Evolutionary conservation across 2,888 invertebrate species (phyloP).

Genomic region (Drosophila cyrtoloma): DNA sequence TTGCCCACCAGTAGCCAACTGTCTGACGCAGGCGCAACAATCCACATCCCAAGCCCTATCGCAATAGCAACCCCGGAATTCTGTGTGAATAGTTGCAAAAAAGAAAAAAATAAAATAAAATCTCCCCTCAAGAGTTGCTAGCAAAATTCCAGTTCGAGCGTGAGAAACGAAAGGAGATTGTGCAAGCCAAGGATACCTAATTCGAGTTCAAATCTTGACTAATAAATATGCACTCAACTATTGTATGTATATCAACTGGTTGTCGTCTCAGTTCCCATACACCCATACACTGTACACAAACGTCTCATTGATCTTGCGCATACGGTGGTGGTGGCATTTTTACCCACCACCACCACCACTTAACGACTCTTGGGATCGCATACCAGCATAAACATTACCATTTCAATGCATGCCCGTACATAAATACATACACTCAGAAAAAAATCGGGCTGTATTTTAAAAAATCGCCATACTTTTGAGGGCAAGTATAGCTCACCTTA

Average conservation of each 20-base stretch:
- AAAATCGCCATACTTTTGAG: neutral
- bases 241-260: constrained; percentile 62
- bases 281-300: constrained; percentile 13
- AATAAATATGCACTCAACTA: constrained; percentile 11
- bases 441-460: neutral
- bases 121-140: constrained; percentile 24
- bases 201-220: constrained; percentile 1
- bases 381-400: constrained; percentile 68
- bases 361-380: constrained; percentile 56
- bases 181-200: constrained; percentile 16
- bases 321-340: constrained; percentile 56
- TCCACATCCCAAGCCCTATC: neutral
- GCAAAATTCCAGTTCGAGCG: constrained; percentile 39
- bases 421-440: neutral
- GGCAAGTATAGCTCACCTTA: neutral
- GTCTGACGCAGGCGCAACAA: constrained; percentile 35
- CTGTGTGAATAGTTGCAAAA: constrained; percentile 33
- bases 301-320: constrained; percentile 37
- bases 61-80: constrained; percentile 21
- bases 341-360: constrained; percentile 41
- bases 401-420: constrained; percentile 45
- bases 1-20: constrained; percentile 64
- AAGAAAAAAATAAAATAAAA: neutral
- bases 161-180: constrained; percentile 51
- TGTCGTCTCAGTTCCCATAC: constrained; percentile 59